Evolutionary conservation across 2,113 vertebrate genomes (phyloP), one percentile per base, ranked within the genome.

Genomic region (Tachycineta bicolor): DNA sequence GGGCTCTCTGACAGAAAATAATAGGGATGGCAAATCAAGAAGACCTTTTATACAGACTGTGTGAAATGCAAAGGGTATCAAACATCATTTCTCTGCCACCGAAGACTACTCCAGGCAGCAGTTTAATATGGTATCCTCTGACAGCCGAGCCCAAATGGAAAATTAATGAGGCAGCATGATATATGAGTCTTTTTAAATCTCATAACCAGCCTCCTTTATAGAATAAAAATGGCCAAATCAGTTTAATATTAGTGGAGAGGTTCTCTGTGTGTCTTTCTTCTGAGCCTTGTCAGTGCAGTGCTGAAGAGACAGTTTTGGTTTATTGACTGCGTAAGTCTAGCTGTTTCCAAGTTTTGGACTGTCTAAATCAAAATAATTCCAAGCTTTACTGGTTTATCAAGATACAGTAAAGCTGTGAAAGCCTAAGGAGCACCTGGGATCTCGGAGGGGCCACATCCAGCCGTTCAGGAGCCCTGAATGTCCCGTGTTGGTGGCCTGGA

Each of bases 201-300:
- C 95, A 97, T 96, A 97, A 96, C 94, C 95, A 92, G 95, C 82
- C 93, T 96, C 89, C 80, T 97, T 95, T 93, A 87, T 93, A 96
- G 97, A 95, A 96, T 97, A 96, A 97, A 97, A 97, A 97, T 91
- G 95, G 94, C 92, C 93, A 97, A 95, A 97, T 96, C 96, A 96
- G 96, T 96, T 96, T 97, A 96, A 94, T 96, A 97, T 90, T 94
- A 97, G 97, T 49, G 65, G 88, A 96, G 92, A 94, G 84, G 52
- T 93, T 94, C 82, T 91, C 83, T 83, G 86, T 28, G 83, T 84
- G 77, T 86, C 95, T 96, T 47, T 78, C 86, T 91, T 93, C 90
- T 74, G 55, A 95, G 87, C 26, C 90, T 87, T 92, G 86, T 85
- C 93, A 94, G 55, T 2, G 4, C 86, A 59, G 59, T 43, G 55